A percentile compares a stretch with the other conserved stretches of the same genome.
These are phyloP conservation scores for Drosophila subpulchrella DNA, from an alignment of 1,140 invertebrate genomes.

Conservation along the genomic window DNA sequence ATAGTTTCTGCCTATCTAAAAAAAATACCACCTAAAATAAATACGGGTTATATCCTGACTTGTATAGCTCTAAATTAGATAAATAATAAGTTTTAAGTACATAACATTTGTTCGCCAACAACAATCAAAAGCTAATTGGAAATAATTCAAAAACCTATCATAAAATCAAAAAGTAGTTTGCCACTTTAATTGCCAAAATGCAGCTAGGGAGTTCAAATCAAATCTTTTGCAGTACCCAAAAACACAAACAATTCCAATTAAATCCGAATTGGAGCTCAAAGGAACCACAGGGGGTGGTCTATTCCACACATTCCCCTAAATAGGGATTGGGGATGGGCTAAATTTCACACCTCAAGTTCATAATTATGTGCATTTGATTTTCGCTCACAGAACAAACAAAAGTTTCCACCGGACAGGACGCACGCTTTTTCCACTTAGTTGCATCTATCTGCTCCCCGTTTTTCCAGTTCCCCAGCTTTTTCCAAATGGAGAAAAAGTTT, in stretches of 20 bases:
- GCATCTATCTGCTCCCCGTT: constrained; percentile 32
- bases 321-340: not conserved
- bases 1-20: too few species aligned
- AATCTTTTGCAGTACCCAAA: constrained; percentile 4
- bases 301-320: too few species aligned
- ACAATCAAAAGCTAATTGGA: constrained; percentile 40
- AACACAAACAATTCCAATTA: constrained; percentile 56
- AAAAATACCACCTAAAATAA: too few species aligned
- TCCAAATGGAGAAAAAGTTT: constrained; percentile 56
- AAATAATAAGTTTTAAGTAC: not conserved
- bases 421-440: constrained; percentile 58
- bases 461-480: not conserved
- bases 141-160: constrained; percentile 13
- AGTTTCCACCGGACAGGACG: constrained; percentile 47
- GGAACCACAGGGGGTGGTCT: constrained; percentile 19
- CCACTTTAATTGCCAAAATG: constrained; percentile 49
- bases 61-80: too few species aligned
- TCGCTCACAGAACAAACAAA: constrained; percentile 54
- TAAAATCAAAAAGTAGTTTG: constrained; percentile 39
- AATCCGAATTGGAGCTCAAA: constrained; percentile 37
- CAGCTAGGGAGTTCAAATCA: constrained; percentile 32
- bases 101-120: not conserved
- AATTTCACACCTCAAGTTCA: constrained; percentile 65
- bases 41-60: too few species aligned
- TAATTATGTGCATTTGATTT: constrained; percentile 68